Conservation (phyloP, 2,797 vertebrate species). For the Odontamblyopus rebecca region DNA sequence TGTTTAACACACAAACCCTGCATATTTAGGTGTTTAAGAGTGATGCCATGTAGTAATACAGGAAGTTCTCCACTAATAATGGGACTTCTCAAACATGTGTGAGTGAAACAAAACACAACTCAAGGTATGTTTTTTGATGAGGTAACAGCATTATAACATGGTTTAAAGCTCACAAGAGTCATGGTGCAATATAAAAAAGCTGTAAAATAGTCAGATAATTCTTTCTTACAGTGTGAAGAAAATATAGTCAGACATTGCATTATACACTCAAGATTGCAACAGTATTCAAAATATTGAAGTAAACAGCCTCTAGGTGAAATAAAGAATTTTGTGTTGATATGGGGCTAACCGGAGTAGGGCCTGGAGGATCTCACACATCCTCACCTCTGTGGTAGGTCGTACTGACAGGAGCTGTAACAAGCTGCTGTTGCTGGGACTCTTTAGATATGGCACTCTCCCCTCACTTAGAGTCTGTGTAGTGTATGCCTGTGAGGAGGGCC, state of each 20-base stretch:
- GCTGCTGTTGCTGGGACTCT: slow-evolving; percentile 67
- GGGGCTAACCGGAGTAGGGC: slow-evolving; percentile 48
- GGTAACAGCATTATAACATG: no score
- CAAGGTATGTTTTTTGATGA: no score
- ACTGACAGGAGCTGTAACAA: slow-evolving; percentile 71
- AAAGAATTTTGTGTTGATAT: slow-evolving; percentile 40
- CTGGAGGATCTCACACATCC: slow-evolving; percentile 67
- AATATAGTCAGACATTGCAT: not conserved
- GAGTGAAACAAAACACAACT: no score
- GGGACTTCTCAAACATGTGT: no score
- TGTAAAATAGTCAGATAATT: not conserved
- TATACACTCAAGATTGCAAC: not conserved
- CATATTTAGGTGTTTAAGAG: no score
- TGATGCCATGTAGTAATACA: no score
- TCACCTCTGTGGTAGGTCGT: slow-evolving; percentile 71
- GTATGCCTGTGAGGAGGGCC: slow-evolving; percentile 40
- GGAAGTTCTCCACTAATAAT: no score
- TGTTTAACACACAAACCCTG: no score
- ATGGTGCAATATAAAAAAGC: not conserved
- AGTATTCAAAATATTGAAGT: slow-evolving; percentile 11
- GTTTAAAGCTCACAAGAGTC: no score
- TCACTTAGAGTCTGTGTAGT: slow-evolving; percentile 58
- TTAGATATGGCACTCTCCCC: slow-evolving; percentile 62
- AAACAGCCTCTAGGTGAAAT: slow-evolving; percentile 30
- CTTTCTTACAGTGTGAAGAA: not conserved